These are phyloP conservation scores for Emydocephalus ijimae DNA, from an alignment of 2,113 vertebrate species.

Conservation along the genomic window DNA sequence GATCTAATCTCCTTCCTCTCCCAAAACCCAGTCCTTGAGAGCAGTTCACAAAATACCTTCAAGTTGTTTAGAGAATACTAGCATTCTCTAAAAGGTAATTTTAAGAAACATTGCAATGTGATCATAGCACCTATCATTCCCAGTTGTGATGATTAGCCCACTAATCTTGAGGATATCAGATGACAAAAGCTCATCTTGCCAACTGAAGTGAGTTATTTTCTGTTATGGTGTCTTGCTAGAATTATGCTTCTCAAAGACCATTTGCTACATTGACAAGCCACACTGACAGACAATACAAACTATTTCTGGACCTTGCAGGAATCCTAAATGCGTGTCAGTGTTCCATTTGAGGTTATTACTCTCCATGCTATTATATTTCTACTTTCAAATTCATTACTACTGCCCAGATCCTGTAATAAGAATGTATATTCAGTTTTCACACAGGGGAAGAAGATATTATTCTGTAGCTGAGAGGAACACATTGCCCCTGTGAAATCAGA, in stretches of 20 bases:
- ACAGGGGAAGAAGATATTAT: background rate
- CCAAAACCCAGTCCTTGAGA: background rate
- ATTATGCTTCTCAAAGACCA: background rate
- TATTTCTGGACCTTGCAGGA: background rate
- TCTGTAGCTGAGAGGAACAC: conserved; percentile 10
- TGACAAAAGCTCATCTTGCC: background rate
- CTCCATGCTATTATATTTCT: conserved; percentile 28
- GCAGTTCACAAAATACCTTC: background rate
- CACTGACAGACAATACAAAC: background rate
- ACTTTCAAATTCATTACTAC: background rate
- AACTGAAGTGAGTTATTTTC: background rate
- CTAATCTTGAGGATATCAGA: background rate
- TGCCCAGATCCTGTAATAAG: conserved; percentile 30
- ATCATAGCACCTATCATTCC: background rate
- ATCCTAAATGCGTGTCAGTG: background rate
- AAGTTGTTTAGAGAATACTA: background rate
- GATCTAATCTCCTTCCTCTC: background rate
- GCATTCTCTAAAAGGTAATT: background rate
- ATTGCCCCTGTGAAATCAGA: background rate
- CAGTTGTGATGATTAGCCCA: background rate
- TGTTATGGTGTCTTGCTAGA: background rate
- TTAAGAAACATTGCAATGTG: background rate
- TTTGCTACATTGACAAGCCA: background rate
- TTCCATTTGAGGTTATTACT: conserved; percentile 12
- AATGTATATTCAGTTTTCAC: conserved; percentile 29